phyloP scores from a whole-genome alignment of 2,888 invertebrate species.

The Cerceris ruficornis region DNA sequence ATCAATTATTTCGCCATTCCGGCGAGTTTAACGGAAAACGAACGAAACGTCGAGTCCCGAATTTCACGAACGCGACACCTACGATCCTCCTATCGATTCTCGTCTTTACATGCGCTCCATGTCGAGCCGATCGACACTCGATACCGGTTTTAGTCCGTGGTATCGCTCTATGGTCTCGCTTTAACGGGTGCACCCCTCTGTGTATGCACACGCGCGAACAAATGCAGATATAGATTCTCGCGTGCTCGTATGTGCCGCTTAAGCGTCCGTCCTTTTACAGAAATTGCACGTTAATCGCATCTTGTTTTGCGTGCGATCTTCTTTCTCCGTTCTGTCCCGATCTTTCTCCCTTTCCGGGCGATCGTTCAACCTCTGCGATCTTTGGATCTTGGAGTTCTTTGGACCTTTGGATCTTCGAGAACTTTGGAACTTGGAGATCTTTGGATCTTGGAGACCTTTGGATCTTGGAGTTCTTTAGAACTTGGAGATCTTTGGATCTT shows the following conservation, averaged over 20 bases:
- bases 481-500: too few species aligned
- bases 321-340: neutral
- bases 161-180: neutral
- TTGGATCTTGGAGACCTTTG: too few species aligned
- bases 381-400: too few species aligned
- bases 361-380: too few species aligned
- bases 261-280: constrained; percentile 19
- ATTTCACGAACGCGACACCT: neutral
- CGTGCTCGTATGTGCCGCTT: constrained; percentile 15
- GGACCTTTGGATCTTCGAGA: too few species aligned
- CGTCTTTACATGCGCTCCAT: constrained; percentile 39
- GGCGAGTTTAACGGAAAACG: neutral
- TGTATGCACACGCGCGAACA: constrained; percentile 1
- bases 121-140: constrained; percentile 43
- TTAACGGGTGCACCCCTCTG: constrained; percentile 6
- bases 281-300: constrained; percentile 15
- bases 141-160: constrained; percentile 27
- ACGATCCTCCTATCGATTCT: constrained; percentile 41
- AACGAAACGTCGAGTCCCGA: neutral
- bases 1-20: neutral
- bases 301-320: neutral
- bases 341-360: neutral
- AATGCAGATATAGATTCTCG: neutral
- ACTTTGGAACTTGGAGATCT: too few species aligned
- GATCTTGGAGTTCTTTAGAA: too few species aligned